Evolutionary conservation across 2,113 vertebrate species (phyloP).

Genomic region (Diadophis punctatus): DNA sequence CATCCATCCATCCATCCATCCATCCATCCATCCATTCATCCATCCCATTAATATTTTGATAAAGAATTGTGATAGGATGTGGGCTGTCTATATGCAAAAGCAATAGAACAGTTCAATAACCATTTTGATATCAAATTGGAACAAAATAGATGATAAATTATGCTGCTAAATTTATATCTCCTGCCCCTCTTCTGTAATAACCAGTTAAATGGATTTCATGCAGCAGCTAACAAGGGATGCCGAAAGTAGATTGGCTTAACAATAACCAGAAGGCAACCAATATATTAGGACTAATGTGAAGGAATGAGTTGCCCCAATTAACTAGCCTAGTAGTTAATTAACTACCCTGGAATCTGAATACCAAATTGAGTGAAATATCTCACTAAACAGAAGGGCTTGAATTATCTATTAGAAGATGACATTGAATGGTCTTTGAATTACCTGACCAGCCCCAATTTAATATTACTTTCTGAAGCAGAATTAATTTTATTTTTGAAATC

Average conservation of each 20-base stretch:
- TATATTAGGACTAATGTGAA: background rate
- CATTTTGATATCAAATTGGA: background rate
- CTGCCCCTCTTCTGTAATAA: background rate
- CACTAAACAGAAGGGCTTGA: background rate
- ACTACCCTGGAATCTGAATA: background rate
- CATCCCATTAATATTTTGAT: background rate
- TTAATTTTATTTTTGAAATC: background rate
- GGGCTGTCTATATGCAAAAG: background rate
- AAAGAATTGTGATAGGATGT: background rate
- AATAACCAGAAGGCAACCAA: background rate
- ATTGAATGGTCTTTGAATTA: background rate
- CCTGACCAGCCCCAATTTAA: background rate
- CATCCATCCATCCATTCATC: background rate
- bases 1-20: too few relatives aligned
- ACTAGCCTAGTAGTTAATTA: background rate
- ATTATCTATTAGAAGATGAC: background rate
- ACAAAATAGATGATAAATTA: conserved; percentile 8
- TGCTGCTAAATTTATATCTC: conserved; percentile 2
- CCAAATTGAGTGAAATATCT: background rate
- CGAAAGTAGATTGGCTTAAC: background rate
- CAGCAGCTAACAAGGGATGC: background rate
- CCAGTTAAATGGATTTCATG: conserved; percentile 1
- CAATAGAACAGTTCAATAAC: background rate
- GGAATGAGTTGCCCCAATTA: background rate
- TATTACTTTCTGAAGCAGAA: background rate